Percentiles rank a stretch among this genome's conserved stretches.
Conservation (phyloP, 1,140 invertebrate species). For the Drosophila murphyi region DNA sequence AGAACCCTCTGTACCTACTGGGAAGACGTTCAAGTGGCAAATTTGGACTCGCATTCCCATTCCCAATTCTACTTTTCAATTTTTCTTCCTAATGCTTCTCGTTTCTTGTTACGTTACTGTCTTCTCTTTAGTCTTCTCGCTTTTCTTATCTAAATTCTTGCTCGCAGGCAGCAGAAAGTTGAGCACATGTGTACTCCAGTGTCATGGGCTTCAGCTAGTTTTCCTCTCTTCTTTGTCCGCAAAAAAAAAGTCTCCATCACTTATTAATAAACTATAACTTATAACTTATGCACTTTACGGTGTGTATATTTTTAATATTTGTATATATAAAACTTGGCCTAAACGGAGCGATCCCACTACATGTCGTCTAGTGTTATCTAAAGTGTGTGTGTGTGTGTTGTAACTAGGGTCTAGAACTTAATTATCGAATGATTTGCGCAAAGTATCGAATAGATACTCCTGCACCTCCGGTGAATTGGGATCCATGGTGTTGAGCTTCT, state of each 20-base stretch:
- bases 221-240: not conserved
- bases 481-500: conserved; percentile 86
- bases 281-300: conserved; percentile 11
- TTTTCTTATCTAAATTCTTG: not conserved
- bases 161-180: not conserved
- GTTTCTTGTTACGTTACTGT: not conserved
- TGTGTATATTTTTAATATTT: conserved; percentile 34
- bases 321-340: conserved; percentile 74
- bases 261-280: conserved; percentile 62
- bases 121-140: too few species aligned
- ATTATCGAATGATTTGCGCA: conserved; percentile 87
- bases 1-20: too few species aligned
- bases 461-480: conserved; percentile 86
- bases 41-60: too few species aligned
- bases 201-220: not conserved
- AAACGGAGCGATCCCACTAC: conserved; percentile 46
- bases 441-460: conserved; percentile 87
- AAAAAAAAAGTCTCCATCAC: conserved; percentile 48
- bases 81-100: not conserved
- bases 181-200: not conserved
- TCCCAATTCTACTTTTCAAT: not conserved
- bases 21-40: too few species aligned
- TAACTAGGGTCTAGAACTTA: conserved; percentile 41
- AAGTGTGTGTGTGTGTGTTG: not conserved
- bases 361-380: conserved; percentile 5